Percentiles rank a stretch among this genome's conserved stretches.
These are phyloP conservation scores for Brachypalpus laphriformis DNA, from an alignment of 2,888 invertebrate species.

Conservation along the genomic window DNA sequence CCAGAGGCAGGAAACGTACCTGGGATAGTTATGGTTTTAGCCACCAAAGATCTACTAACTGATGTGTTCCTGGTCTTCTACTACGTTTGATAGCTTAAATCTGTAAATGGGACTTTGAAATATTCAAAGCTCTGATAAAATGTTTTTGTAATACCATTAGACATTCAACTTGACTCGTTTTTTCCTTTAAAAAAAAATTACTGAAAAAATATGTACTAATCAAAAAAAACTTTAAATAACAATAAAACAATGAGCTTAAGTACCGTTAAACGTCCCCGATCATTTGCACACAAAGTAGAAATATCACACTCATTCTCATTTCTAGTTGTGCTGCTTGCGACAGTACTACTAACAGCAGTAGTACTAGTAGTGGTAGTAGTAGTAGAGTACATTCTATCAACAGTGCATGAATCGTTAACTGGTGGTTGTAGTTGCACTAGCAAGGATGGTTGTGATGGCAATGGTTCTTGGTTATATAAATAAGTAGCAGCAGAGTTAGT, in stretches of 20 bases:
- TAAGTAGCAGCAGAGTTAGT: slow-evolving; percentile 51
- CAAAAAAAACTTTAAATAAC: slow-evolving; percentile 17
- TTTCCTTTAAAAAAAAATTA: not conserved
- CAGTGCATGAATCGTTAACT: slow-evolving; percentile 74
- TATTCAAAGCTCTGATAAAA: too few relatives aligned
- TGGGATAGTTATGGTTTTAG: too few relatives aligned
- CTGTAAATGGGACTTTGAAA: too few relatives aligned
- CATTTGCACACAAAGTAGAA: slow-evolving; percentile 75
- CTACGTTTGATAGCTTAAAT: too few relatives aligned
- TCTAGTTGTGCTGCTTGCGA: slow-evolving; percentile 81
- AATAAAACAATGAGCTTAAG: slow-evolving; percentile 79
- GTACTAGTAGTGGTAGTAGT: too few relatives aligned
- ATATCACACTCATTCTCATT: slow-evolving; percentile 77
- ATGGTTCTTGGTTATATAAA: slow-evolving; percentile 74
- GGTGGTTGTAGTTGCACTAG: slow-evolving; percentile 74
- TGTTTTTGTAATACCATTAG: slow-evolving; percentile 42
- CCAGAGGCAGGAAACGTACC: too few relatives aligned
- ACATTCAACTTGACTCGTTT: not conserved
- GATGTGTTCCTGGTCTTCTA: too few relatives aligned
- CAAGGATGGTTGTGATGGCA: slow-evolving; percentile 75
- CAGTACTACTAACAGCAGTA: slow-evolving; percentile 77
- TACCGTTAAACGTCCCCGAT: slow-evolving; percentile 83
- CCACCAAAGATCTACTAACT: too few relatives aligned
- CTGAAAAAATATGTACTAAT: slow-evolving; percentile 52
- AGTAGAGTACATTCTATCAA: slow-evolving; percentile 71